Evolutionary conservation across 2,113 vertebrate species (phyloP).

Genomic region (Amphilophus citrinellus): DNA sequence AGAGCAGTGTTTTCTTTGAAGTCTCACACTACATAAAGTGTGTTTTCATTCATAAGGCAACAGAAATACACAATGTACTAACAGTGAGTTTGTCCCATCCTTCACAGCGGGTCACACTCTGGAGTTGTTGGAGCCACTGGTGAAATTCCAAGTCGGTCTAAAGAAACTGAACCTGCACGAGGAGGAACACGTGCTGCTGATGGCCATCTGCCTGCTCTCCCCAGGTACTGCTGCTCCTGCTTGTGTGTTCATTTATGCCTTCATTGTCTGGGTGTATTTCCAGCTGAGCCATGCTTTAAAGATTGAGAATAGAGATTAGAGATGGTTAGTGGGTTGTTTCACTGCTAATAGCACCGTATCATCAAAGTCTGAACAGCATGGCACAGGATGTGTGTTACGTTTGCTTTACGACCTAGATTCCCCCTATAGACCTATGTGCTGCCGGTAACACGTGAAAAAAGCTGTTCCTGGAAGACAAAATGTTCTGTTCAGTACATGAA

Average conservation of each 20-base stretch:
- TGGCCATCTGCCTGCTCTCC: slow-evolving; percentile 98
- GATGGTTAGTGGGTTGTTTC: background rate
- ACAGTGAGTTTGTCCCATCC: background rate
- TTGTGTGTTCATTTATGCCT: background rate
- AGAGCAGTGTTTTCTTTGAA: background rate
- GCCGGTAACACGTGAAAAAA: background rate
- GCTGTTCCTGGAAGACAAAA: background rate
- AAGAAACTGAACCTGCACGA: slow-evolving; percentile 96
- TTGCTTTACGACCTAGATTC: slow-evolving; percentile 26
- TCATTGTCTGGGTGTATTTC: background rate
- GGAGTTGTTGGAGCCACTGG: slow-evolving; percentile 93
- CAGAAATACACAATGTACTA: background rate
- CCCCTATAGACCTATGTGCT: background rate
- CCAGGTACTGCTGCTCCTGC: slow-evolving; percentile 83
- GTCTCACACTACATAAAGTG: background rate
- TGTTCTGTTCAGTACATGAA: background rate
- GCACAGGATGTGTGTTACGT: background rate
- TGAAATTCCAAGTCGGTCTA: slow-evolving; percentile 96
- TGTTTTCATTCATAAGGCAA: slow-evolving; percentile 26
- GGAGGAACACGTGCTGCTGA: slow-evolving; percentile 96
- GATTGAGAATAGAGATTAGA: background rate
- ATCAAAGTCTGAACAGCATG: background rate
- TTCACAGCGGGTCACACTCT: slow-evolving; percentile 92
- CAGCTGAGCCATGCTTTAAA: background rate
- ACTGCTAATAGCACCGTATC: background rate